phyloP scores from a whole-genome alignment of 2,797 vertebrate species.

The Luscinia luscinia region DNA sequence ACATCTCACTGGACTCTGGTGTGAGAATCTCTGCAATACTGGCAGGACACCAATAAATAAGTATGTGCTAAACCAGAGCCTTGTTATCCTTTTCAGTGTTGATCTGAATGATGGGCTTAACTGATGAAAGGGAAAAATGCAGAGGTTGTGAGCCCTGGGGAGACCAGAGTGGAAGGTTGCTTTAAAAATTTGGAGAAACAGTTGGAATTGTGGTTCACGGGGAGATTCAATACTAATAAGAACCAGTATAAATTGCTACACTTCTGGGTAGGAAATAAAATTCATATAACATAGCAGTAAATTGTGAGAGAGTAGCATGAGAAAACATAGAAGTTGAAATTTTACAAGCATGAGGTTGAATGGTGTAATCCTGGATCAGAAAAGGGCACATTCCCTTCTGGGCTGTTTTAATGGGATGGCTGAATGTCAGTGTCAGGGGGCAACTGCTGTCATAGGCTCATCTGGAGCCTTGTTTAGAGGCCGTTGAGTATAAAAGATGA shows the following conservation, averaged over 20 bases:
- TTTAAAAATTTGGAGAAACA: not conserved
- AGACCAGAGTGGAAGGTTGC: not conserved
- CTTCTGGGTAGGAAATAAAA: not conserved
- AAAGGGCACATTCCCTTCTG: not conserved
- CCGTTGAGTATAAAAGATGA: not conserved
- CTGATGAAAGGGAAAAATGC: not conserved
- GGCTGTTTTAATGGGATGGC: not conserved
- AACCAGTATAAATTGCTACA: not conserved
- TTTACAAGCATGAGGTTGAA: not conserved
- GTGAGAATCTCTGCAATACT: not conserved
- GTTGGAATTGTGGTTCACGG: not conserved
- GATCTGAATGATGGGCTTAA: not conserved
- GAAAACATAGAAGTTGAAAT: not conserved
- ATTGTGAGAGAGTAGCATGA: not conserved
- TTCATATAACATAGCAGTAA: not conserved
- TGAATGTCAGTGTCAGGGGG: not conserved
- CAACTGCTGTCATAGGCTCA: not conserved
- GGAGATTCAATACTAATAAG: not conserved
- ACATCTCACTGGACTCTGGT: not conserved
- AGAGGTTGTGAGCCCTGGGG: not conserved
- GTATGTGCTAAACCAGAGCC: not conserved
- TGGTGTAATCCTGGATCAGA: not conserved
- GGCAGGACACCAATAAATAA: not conserved
- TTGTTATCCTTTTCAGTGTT: not conserved
- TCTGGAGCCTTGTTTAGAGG: not conserved